Evolutionary conservation across 1,140 invertebrate species (phyloP).

Genomic region (Ips typographus): DNA sequence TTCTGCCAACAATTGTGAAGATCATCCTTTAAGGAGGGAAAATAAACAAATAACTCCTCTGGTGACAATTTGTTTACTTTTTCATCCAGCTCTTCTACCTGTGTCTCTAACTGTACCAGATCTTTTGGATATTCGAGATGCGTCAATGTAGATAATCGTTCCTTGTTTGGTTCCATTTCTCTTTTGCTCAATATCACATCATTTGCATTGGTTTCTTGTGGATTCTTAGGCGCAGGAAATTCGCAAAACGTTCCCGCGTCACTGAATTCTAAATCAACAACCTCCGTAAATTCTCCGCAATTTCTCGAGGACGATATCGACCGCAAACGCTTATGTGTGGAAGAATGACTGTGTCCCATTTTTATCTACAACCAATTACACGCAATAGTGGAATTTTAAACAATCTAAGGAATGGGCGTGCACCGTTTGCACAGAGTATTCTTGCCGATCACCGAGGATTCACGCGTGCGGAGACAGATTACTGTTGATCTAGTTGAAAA

Average conservation of each 20-base stretch:
- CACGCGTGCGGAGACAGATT: too few species aligned
- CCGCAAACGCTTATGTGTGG: slow-evolving; percentile 22
- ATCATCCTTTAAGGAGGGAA: slow-evolving; percentile 31
- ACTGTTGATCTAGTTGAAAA: too few species aligned
- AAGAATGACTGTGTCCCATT: slow-evolving; percentile 30
- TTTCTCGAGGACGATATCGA: slow-evolving; percentile 17
- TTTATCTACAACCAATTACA: not conserved
- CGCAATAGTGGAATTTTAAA: too few species aligned
- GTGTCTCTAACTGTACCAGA: slow-evolving; percentile 14
- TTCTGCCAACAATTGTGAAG: slow-evolving; percentile 34
- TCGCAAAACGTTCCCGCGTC: not conserved
- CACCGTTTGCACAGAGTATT: too few species aligned
- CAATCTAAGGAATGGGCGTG: too few species aligned
- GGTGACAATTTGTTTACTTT: slow-evolving; percentile 6
- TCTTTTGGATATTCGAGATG: slow-evolving; percentile 15
- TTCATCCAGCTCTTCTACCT: slow-evolving; percentile 20
- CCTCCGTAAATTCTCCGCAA: slow-evolving; percentile 27
- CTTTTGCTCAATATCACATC: not conserved
- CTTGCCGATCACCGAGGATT: too few species aligned
- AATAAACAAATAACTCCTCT: slow-evolving; percentile 31
- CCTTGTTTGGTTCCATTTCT: not conserved
- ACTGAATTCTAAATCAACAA: slow-evolving; percentile 34
- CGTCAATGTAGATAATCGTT: not conserved
- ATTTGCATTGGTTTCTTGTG: too few species aligned
- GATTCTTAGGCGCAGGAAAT: too few species aligned